Base-by-base conservation (phyloP, 2,797 vertebrate species). In the Spea hammondii region DNA sequence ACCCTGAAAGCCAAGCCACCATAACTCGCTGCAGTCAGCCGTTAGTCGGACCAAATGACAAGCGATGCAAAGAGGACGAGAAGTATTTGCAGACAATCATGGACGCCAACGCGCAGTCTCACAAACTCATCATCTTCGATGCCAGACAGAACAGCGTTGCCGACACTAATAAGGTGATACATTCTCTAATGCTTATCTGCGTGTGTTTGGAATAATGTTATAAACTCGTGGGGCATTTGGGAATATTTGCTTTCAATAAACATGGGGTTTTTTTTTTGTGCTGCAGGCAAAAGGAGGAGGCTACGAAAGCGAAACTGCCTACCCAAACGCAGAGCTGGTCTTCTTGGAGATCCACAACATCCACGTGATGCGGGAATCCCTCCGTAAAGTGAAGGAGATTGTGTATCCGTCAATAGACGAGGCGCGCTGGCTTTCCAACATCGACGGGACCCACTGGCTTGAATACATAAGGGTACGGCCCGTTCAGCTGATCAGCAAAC, bases 91-190 rank as follows among this genome's bases (percentile, higher is more conserved):
- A 99, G 77, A 93, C 94, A 48, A 95, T 99, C 87, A 97, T 99
- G 96, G 97, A 99, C 32, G 96, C 97, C 83, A 99, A 99, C 0
- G 97, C 97, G 14, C 97, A 99, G 86, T 97, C 97, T 7, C 97
- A 99, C 85, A 99, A 99, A 83, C 94, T 99, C 53, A 92, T 90
- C 82, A 94, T 99, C 85, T 99, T 98, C 9, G 97, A 99, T 47
- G 97, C 97, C 62, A 92, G 97, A 6, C 96, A 98, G 83, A 93
- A 88, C n/a, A 96, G 92, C 0, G 95, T 96, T 5, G 97, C 97
- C 0, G 87, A 93, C 76, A 95, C 95, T 60, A 98, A 96, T 89
- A 99, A 98, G 95, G 97, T 98, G 83, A 54, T 17, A 17, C 17
- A 17, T 17, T 17, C 17, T 17, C 17, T 17, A 17, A 17, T 17